Evolutionary conservation across 2,797 vertebrate genomes (phyloP), one percentile per base, ranked within the genome.

Genomic region (Ctenopoma kingsleyae): DNA sequence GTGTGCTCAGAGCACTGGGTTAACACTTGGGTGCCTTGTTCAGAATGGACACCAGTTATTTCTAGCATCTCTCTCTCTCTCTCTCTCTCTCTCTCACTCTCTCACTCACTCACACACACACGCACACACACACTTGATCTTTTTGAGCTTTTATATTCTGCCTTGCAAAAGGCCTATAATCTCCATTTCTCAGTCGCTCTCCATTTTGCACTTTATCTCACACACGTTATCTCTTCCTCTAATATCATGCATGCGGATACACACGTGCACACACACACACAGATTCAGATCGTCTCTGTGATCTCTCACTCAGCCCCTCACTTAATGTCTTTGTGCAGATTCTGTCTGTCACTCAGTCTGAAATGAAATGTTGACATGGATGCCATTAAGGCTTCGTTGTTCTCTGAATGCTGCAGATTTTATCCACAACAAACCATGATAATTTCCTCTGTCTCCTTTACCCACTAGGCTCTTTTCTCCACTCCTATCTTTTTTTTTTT

Each of bases 161-260:
- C 49, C 36, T 66, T 0, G n/a, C 73, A 62, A 63, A 38, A 63
- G 12, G 27, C 71, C 71, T 17, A 43, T 69, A 71, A 83, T 82
- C 79, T 68, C 64, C 44, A 62, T 78, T 76, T 76, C 41, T 72
- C 66, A 47, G 54, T 30, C 5, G 30, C 76, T 79, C 73, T 80
- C 72, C 63, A 73, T 86, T 83, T 87, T 76, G 67, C 68, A 81
- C 69, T 79, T 84, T 78, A 86, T 87, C 81, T 77, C 74, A 22
- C 53, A 50, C 46, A 6, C 40, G 3, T 60, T 2, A 83, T 78
- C 66, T 72, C 49, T 53, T 70, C 38, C 41, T 66, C 52, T 67
- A 64, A 58, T 74, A 71, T 83, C 52, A 27, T 27, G 25, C 25
- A 27, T 27, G 25, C 5, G 25, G 25, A 27, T 27, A 27, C 25